Evolutionary conservation across 1,140 invertebrate species (phyloP), one percentile per base, ranked within the genome.

Genomic region (Papilio xuthus): DNA sequence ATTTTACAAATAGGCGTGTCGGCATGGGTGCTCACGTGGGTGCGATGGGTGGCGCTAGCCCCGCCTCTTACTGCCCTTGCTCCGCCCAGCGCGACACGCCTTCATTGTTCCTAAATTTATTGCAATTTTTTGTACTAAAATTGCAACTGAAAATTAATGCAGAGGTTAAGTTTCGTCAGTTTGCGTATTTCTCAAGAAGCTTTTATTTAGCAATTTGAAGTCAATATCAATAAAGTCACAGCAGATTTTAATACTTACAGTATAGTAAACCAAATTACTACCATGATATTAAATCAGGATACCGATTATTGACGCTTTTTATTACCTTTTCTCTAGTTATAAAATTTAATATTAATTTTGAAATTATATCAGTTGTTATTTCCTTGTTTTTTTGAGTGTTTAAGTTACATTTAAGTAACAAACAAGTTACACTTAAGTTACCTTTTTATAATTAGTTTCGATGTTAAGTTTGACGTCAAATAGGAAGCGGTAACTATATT

Each of bases 21-120:
- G 44, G 71, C 32, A 70, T 90, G 89, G 90, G 90, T 91, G 90
- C 88, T 76, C 80, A 77, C 81, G 82, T 92, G 86, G 90, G 90
- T 91, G 89, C 88, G 44, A 67, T 79, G 82, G 90, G 89, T 86
- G 90, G 83, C 76, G 78, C 79, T 44, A 18, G 71, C 32, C 56
- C 81, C 82, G 83, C 81, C 86, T 86, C 78, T 78, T 18, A 18
- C 6, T 4, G 50, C 50, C 50, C 50, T 50, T 44, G 76, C 70
- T 32, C 81, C 82, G 84, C 81, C 82, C 76, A 82, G 12, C 60
- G 79, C 71, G 50, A 53, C 79, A 82, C 80, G 82, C 80, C 79
- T 78, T 41, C 32, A 26, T 70, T 32, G 4, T 70, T 41, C 18
- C 8, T n/a, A n/a, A n/a, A n/a, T 53, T 0, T 53, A 18, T 53